Base-by-base conservation (phyloP, 2,797 vertebrate species). In the Distichodus sexfasciatus region DNA sequence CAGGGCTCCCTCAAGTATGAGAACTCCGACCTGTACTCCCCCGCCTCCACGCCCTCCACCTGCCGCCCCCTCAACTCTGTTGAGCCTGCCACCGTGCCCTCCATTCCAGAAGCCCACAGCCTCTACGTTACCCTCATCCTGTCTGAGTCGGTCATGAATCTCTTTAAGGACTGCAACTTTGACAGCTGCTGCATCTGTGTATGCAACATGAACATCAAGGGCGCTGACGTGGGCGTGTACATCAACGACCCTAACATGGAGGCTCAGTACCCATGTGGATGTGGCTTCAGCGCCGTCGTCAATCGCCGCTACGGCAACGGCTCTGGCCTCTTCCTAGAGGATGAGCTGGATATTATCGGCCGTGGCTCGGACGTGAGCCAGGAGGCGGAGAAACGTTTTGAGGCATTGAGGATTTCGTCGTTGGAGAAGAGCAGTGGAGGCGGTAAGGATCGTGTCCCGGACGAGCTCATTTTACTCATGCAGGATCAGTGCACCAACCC, bases 131-230 rank as follows among this genome's bases (percentile, higher is more conserved):
- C 94, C 75, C 96, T 99, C 86, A 98, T 98, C 85, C 94, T 99
- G 75, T 99, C 96, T 0, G 96, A 99, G 82, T 97, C 96, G 0
- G 95, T 98, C 80, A 95, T 97, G 94, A 98, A 98, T 76, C 94
- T 99, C 77, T 99, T 96, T 89, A 97, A 96, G 82, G 96, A 99
- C 90, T 98, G 96, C 82, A 99, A 96, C 90, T 98, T 98, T 43
- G 96, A 99, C 90, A 98, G 96, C 91, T 99, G 96, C 85, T 98
- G 96, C 90, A 92, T 98, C 80, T 99, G 96, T 17, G 96, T 95
- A 26, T 99, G 96, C 81, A 99, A 99, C 87, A 98, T 96, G 94
- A 98, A 98, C 86, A 97, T 99, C 82, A 98, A 97, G 89, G 96
- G 96, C 77, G 94, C 94, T 9, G 96, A 98, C 46, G 95, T 95